Evolutionary conservation across 2,113 vertebrate species (phyloP).

Genomic region (Carlito syrichta): DNA sequence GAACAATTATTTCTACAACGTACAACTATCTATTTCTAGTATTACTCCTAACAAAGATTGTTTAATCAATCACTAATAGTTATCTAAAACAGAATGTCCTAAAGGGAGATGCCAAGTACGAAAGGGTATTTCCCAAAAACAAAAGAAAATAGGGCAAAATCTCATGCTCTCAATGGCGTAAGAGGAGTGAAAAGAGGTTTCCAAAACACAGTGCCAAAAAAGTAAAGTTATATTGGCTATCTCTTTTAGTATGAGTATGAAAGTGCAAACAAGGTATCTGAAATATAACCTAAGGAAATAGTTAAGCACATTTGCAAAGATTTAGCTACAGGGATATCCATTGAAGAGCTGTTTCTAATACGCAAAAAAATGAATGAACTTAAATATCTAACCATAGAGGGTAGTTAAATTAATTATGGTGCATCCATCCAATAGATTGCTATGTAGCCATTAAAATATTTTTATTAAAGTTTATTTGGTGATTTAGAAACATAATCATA

Average conservation of each 20-base stretch:
- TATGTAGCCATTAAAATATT: neutral
- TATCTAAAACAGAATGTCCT: neutral
- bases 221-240: neutral
- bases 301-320: neutral
- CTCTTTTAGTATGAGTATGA: neutral
- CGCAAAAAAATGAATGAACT: neutral
- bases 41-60: neutral
- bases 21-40: neutral
- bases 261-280: neutral
- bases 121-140: neutral
- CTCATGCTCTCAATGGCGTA: neutral
- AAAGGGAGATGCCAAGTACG: neutral
- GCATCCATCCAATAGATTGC: neutral
- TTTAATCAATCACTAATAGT: neutral
- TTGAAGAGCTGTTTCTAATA: neutral
- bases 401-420: neutral
- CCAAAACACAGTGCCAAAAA: neutral
- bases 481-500: neutral
- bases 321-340: neutral
- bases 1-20: neutral
- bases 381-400: neutral
- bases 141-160: neutral
- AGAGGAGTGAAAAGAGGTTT: neutral
- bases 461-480: neutral
- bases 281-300: neutral